These are phyloP conservation scores for Nomia melanderi DNA, from an alignment of 1,140 invertebrate genomes.

Conservation along the genomic window DNA sequence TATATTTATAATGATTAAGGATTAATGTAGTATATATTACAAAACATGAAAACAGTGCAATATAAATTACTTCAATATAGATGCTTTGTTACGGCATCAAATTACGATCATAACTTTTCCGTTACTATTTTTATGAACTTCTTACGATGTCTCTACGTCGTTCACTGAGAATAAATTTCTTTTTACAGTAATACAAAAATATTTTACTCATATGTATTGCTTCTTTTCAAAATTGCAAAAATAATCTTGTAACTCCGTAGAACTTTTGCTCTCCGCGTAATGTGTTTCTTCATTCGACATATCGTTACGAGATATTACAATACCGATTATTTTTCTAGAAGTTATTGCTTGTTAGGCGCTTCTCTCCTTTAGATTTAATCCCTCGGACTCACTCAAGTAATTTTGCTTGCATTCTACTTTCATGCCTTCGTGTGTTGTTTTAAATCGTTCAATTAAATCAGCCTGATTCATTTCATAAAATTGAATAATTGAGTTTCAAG, in stretches of 20 bases:
- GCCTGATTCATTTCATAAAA: no score
- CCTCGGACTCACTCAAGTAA: background rate
- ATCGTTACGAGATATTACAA: background rate
- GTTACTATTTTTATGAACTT: no score
- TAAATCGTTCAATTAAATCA: no score
- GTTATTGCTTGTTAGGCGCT: no score
- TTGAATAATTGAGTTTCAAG: background rate
- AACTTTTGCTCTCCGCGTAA: background rate
- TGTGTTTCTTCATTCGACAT: background rate
- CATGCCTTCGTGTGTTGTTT: no score
- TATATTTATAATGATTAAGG: background rate
- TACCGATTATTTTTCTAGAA: constrained; percentile 22
- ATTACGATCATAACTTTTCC: background rate
- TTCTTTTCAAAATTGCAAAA: constrained; percentile 1
- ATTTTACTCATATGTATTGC: constrained; percentile 17
- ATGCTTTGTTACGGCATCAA: background rate
- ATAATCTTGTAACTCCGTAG: background rate
- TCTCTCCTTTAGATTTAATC: no score
- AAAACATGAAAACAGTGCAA: no score
- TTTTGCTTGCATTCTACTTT: no score
- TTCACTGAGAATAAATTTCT: background rate
- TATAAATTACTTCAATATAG: no score
- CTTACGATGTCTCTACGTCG: no score
- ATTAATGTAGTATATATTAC: no score
- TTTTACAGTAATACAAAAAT: constrained; percentile 19